Evolutionary conservation across 30 jellyfish, hydroid and myxozoan species (phyloP), one percentile per base, ranked within the genome.

Genomic region (Aurelia coerulea): DNA sequence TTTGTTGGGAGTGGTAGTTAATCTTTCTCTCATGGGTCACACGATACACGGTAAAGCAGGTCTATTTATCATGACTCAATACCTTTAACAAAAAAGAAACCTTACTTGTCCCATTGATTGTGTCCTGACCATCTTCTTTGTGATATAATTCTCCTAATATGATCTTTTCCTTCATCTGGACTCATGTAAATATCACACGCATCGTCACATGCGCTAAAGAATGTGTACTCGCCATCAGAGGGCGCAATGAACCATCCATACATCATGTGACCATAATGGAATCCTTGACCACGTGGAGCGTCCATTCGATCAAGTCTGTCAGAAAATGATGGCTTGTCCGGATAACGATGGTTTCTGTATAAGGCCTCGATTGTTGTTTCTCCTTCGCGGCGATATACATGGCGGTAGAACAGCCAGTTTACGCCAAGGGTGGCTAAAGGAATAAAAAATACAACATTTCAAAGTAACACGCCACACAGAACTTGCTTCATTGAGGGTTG

Each of bases 51-150:
- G 29, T 23, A 23, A 23, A 23, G 29, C 29, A 23, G 29, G 29
- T 23, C 29, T 23, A 23, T 23, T 23, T 23, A 23, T 23, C 29
- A 23, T 23, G 29, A 23, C 29, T 23, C 29, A 23, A 23, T 23
- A 23, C 29, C 29, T 23, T 23, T 64, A 73, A 62, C 11, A 34
- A 66, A 50, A 41, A 54, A 18, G 3, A 10, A 46, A 46, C 8
- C 99, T 72, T 59, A 95, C 99, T 95, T 95, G 70, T 95, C 99
- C 99, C 99, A 95, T 69, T 95, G 96, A 59, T 95, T 95, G 58
- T 95, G 97, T 18, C 81, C 89, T 12, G 99, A 95, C 97, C 97
- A 90, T 76, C 97, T 85, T 72, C 99, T 74, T 78, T 95, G 99
- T 49, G 99, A 95, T 2, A 90, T 79, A 78, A 95, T 84, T 76